phyloP scores from a whole-genome alignment of 1,140 invertebrate genomes.

The Vanessa atalanta region DNA sequence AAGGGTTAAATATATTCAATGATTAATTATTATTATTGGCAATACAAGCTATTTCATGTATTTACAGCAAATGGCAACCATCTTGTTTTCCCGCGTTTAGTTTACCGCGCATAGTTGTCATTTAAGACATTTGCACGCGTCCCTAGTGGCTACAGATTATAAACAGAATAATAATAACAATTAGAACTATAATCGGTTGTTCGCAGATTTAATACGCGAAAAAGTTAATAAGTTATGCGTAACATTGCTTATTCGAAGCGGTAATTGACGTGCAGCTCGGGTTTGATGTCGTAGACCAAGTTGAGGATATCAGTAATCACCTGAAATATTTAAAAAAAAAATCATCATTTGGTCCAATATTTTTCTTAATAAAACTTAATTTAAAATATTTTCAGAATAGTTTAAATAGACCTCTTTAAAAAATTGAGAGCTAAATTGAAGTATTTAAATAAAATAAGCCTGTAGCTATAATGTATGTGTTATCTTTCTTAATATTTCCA shows the following conservation, averaged over 20 bases:
- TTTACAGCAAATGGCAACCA: conserved; percentile 64
- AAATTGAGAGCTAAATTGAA: not conserved
- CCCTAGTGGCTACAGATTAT: conserved; percentile 55
- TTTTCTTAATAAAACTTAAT: too few relatives aligned
- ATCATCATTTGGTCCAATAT: too few relatives aligned
- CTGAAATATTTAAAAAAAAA: conserved; percentile 69
- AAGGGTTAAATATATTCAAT: conserved; percentile 42
- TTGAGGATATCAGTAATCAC: conserved; percentile 91
- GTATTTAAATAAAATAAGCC: not conserved
- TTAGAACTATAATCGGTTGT: conserved; percentile 56
- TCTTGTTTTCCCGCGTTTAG: conserved; percentile 43
- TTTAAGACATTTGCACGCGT: conserved; percentile 35
- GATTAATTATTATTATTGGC: conserved; percentile 52
- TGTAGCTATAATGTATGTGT: too few relatives aligned
- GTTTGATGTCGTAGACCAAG: conserved; percentile 93
- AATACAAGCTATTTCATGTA: conserved; percentile 62
- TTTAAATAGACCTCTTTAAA: not conserved
- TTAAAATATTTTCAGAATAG: too few relatives aligned
- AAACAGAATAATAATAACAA: conserved; percentile 58
- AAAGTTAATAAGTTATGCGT: conserved; percentile 42
- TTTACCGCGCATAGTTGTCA: conserved; percentile 34
- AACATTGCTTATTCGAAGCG: conserved; percentile 67
- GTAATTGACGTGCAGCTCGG: conserved; percentile 93
- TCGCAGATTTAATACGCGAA: conserved; percentile 58
- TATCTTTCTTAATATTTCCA: too few relatives aligned